Evolutionary conservation across 1,140 invertebrate species (phyloP).

Genomic region (Nomia melanderi): DNA sequence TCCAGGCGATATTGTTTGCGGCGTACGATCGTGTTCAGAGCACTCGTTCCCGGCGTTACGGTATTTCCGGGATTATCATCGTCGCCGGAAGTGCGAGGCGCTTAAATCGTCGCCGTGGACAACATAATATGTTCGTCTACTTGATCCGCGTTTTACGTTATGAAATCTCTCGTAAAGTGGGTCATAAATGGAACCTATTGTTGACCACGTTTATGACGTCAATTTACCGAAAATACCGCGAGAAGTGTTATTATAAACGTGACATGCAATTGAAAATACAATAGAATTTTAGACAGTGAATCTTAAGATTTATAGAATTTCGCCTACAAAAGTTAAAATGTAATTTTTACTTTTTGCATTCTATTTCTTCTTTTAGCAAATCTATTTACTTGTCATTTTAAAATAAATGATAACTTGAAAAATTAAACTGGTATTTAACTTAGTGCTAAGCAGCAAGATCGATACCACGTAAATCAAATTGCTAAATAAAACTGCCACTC

Average conservation of each 20-base stretch:
- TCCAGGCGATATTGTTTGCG: slow-evolving; percentile 19
- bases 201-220: not conserved
- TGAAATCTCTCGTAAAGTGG: not conserved
- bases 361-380: no score
- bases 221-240: not conserved
- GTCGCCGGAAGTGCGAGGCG: not conserved
- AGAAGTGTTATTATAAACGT: not conserved
- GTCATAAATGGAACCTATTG: not conserved
- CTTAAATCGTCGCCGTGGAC: not conserved
- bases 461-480: no score
- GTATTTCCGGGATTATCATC: slow-evolving; percentile 25
- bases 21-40: slow-evolving; percentile 6
- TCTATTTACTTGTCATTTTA: no score
- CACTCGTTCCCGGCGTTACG: not conserved
- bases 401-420: no score
- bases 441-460: no score
- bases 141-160: not conserved
- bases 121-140: not conserved
- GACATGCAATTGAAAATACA: not conserved
- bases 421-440: no score
- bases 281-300: not conserved
- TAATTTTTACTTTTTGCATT: no score
- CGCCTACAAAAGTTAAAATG: not conserved
- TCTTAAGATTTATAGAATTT: not conserved
- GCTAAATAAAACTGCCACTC: no score